phyloP scores from a whole-genome alignment of 2,888 invertebrate genomes.

The Heliconius cydno region DNA sequence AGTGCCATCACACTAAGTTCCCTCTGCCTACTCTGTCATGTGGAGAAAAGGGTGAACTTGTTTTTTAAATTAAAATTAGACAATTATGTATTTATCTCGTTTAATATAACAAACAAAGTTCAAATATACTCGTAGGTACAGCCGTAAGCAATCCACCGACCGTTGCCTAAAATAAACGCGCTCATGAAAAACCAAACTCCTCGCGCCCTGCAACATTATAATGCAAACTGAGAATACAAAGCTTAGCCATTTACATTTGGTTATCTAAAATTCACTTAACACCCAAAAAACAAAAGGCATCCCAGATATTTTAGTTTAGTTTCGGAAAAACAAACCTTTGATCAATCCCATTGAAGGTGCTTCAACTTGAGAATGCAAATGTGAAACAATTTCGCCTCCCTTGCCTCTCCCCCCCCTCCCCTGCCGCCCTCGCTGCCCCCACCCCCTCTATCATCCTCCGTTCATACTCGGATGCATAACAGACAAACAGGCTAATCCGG shows the following conservation, averaged over 20 bases:
- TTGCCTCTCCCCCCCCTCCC: conserved; percentile 42
- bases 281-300: conserved; percentile 23
- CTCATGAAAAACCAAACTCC: conserved; percentile 20
- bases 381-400: conserved; percentile 62
- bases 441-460: conserved; percentile 29
- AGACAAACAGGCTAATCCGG: conserved; percentile 83
- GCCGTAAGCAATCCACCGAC: conserved; percentile 10
- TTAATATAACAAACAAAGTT: background rate
- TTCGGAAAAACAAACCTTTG: conserved; percentile 43
- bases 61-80: background rate
- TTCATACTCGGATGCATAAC: conserved; percentile 72
- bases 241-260: conserved; percentile 11
- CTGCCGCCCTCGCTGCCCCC: conserved; percentile 46
- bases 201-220: conserved; percentile 6
- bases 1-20: background rate
- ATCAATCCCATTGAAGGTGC: conserved; percentile 49
- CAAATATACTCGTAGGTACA: background rate
- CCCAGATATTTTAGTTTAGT: conserved; percentile 37
- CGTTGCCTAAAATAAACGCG: conserved; percentile 8
- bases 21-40: background rate
- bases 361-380: conserved; percentile 64
- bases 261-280: conserved; percentile 30
- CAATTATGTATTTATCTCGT: background rate
- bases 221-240: conserved; percentile 16
- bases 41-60: background rate